These are phyloP conservation scores for Lepidonotus clava DNA, from an alignment of 2,888 invertebrate species.

Conservation along the genomic window DNA sequence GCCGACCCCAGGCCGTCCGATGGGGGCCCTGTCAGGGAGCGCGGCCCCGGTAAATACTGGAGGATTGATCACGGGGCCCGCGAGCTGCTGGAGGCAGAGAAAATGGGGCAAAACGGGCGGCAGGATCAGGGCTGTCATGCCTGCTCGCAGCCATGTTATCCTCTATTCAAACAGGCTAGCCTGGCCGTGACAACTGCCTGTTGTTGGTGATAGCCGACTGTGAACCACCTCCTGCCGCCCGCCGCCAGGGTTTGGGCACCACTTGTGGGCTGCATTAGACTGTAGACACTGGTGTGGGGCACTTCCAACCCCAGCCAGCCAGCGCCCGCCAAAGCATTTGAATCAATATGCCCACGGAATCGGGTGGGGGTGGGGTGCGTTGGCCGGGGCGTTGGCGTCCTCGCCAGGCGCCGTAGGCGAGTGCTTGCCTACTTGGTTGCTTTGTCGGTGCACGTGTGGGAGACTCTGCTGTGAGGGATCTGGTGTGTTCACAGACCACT, in stretches of 20 bases:
- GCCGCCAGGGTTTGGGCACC: too few relatives aligned
- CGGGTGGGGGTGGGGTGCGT: background rate
- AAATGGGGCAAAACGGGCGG: background rate
- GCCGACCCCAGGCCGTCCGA: background rate
- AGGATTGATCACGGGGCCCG: constrained; percentile 15
- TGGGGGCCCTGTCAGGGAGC: background rate
- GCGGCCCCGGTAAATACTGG: background rate
- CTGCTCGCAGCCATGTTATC: background rate
- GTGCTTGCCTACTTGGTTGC: too few relatives aligned
- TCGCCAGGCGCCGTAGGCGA: background rate
- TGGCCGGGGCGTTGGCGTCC: background rate
- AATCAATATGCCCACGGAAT: background rate
- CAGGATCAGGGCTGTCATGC: constrained; percentile 1
- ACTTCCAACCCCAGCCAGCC: background rate
- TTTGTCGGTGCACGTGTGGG: too few relatives aligned
- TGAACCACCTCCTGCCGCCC: background rate
- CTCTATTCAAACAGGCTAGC: background rate
- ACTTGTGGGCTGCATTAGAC: background rate
- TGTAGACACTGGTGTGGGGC: background rate
- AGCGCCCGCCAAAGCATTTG: constrained; percentile 9
- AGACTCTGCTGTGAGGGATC: too few relatives aligned
- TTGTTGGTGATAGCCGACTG: background rate
- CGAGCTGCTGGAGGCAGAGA: background rate
- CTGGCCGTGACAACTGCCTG: constrained; percentile 39
- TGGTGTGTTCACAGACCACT: background rate